phyloP scores from a whole-genome alignment of 2,888 invertebrate genomes.

The Geotrupes spiniger region DNA sequence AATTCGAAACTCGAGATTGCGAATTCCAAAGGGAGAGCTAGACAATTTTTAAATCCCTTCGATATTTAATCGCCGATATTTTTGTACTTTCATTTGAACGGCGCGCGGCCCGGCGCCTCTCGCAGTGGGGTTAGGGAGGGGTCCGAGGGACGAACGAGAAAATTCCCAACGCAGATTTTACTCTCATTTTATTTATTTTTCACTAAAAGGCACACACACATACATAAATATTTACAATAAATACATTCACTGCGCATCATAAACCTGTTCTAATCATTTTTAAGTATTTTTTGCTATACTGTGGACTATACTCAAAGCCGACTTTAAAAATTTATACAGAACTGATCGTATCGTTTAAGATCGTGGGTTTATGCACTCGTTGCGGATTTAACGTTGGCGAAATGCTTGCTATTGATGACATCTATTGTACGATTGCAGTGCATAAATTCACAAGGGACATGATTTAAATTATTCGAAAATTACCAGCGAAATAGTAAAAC shows the following conservation, averaged over 20 bases:
- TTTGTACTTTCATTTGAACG: conserved; percentile 25
- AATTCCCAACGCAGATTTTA: conserved; percentile 6
- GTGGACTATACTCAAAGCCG: conserved; percentile 11
- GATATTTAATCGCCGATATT: conserved; percentile 24
- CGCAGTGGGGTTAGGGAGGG: neutral
- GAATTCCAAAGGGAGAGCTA: conserved; percentile 40
- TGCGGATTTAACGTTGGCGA: conserved; percentile 10
- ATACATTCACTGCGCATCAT: conserved; percentile 40
- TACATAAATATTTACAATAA: conserved; percentile 52
- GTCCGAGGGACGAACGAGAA: neutral
- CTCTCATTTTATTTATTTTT: conserved; percentile 55
- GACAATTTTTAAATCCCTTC: conserved; percentile 9
- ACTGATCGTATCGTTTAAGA: neutral
- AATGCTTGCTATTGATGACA: conserved; percentile 2
- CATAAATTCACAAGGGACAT: conserved; percentile 27
- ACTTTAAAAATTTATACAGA: neutral
- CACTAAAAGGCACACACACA: conserved; percentile 69
- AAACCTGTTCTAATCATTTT: conserved; percentile 27
- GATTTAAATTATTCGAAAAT: neutral
- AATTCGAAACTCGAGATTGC: conserved; percentile 44
- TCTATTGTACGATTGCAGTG: conserved; percentile 8
- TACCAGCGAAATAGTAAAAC: no score
- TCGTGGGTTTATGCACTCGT: conserved; percentile 25
- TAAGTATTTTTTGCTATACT: conserved; percentile 14
- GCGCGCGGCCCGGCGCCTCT: conserved; percentile 19